Conservation (phyloP, 1,140 invertebrate genomes). For the Tetramorium alpestre region DNA sequence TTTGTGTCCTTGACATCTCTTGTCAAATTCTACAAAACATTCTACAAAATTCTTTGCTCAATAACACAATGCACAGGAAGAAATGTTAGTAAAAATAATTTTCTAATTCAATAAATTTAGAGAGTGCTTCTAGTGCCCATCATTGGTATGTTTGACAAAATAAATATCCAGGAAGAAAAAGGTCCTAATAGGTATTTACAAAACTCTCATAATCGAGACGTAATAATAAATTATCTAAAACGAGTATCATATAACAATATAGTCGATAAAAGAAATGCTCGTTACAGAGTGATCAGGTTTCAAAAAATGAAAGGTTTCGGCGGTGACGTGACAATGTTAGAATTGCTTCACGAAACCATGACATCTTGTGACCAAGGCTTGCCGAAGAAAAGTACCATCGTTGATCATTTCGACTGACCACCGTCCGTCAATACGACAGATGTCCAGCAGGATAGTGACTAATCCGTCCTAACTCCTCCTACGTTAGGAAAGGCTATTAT, state of each 20-base stretch:
- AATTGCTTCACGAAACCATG: constrained; percentile 11
- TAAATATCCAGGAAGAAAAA: not conserved
- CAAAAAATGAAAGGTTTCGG: not conserved
- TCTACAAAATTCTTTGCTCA: not conserved
- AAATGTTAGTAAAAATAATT: not conserved
- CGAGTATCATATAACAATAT: not conserved
- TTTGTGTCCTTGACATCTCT: not conserved
- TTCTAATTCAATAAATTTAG: not conserved
- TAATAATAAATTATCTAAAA: not conserved
- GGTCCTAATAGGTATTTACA: not conserved
- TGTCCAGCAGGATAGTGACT: constrained; percentile 79
- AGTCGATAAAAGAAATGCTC: not conserved
- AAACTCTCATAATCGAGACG: not conserved
- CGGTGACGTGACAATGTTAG: constrained; percentile 5
- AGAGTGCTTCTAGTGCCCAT: not conserved
- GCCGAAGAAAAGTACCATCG: constrained; percentile 72
- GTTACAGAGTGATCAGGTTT: not conserved
- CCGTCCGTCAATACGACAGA: constrained; percentile 83
- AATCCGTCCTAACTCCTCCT: constrained; percentile 84
- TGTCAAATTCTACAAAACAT: not conserved
- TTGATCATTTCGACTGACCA: constrained; percentile 84
- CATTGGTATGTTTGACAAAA: not conserved
- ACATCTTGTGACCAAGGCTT: constrained; percentile 24
- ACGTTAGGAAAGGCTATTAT: constrained; percentile 82
- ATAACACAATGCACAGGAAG: not conserved